Evolutionary conservation across 2,797 vertebrate species (phyloP).

Genomic region (Podargus strigoides): DNA sequence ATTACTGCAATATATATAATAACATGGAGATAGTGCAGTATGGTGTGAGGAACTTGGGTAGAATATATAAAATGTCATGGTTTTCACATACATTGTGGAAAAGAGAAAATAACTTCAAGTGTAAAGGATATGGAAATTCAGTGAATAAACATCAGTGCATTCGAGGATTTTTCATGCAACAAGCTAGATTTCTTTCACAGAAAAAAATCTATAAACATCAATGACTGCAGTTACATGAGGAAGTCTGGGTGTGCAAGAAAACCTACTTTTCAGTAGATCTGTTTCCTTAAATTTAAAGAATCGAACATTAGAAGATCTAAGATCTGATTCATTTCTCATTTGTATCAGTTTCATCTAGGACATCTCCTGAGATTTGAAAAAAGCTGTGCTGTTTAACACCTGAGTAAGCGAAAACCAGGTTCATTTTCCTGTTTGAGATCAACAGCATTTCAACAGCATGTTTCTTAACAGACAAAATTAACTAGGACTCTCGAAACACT

Average conservation of each 20-base stretch:
- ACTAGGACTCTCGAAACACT: not conserved
- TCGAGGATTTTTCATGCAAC: constrained; percentile 60
- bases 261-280: not conserved
- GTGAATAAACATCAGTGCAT: constrained; percentile 60
- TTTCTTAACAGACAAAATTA: constrained; percentile 33
- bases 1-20: constrained; percentile 49
- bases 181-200: constrained; percentile 51
- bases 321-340: constrained; percentile 41
- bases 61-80: constrained; percentile 55
- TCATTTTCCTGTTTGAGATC: constrained; percentile 52
- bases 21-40: constrained; percentile 47
- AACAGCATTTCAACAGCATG: constrained; percentile 5
- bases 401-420: constrained; percentile 53
- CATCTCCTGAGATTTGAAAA: constrained; percentile 37
- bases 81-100: constrained; percentile 60
- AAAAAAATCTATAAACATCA: constrained; percentile 33
- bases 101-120: constrained; percentile 65
- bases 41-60: constrained; percentile 53
- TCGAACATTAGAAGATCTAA: not conserved
- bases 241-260: constrained; percentile 29
- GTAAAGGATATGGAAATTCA: constrained; percentile 63
- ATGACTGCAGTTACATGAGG: constrained; percentile 23
- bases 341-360: constrained; percentile 49
- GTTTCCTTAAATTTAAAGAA: constrained; percentile 19
- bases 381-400: constrained; percentile 60